Evolutionary conservation across 2,888 invertebrate genomes (phyloP), one percentile per base, ranked within the genome.

Genomic region (Rhodophaea formosa): DNA sequence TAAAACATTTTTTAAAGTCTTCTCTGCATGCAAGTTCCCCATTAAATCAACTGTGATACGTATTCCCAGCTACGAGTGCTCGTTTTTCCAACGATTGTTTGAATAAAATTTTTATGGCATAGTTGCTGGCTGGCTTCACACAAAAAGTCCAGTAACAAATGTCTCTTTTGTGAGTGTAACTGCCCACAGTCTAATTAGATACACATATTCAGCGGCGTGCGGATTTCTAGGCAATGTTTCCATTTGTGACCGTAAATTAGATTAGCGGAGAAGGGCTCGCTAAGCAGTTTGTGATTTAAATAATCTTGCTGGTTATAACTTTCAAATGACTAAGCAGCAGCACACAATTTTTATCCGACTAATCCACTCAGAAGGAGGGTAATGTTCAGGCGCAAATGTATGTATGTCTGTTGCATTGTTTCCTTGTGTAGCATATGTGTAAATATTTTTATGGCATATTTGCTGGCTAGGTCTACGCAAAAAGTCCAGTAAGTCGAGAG

Each of bases 161-260:
- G 75, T 74, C 72, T 74, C 75, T 74, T 77, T 77, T 74, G 77
- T 74, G 70, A 68, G 65, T 65, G 68, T 71, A 72, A 74, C 75
- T 73, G 67, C 67, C 67, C 69, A 77, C 76, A 71, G 66, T 69
- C 71, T 79, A 80, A 80, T 81, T 80, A 80, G 75, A 66, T 74
- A 63, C 69, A 71, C 72, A 70, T 73, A 69, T 67, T 65, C 67
- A 66, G 59, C 60, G 64, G 70, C 64, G 73, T 77, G 62, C 65
- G 63, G 57, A 65, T 57, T 60, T 56, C 59, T 56, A 58, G 46
- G 54, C 49, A 53, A 49, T 30, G 29, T 56, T 47, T 23, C 46
- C 45, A 23, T 45, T 44, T 32, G 12, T 43, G 43, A 44, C 44
- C 44, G 45, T 44, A 30, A 39, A 39, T 53, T 16, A 53, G 42